Percentiles rank a stretch among this genome's conserved stretches.
These are phyloP conservation scores for Halictus quadricinctus DNA, from an alignment of 2,888 invertebrate genomes.

Conservation along the genomic window DNA sequence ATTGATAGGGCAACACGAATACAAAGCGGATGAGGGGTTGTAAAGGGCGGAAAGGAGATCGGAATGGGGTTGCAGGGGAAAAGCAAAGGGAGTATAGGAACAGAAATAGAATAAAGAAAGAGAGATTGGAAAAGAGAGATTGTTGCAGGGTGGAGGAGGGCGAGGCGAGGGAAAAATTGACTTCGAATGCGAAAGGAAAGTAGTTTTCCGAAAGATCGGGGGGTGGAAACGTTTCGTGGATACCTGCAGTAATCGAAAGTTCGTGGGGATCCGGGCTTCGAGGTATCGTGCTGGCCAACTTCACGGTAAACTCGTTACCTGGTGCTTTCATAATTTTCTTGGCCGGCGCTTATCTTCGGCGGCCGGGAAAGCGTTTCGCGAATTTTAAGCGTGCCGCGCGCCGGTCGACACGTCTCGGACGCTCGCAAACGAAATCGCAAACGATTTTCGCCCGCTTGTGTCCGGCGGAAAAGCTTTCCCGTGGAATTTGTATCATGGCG, in stretches of 20 bases:
- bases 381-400: background rate
- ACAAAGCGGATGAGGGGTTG: background rate
- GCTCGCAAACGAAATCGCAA: background rate
- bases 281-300: constrained; percentile 17
- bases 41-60: background rate
- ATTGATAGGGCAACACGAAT: background rate
- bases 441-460: background rate
- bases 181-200: constrained; percentile 2
- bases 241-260: background rate
- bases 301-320: constrained; percentile 20
- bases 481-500: background rate
- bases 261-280: background rate
- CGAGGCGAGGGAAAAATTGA: background rate
- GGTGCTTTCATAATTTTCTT: constrained; percentile 30
- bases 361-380: background rate
- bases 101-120: background rate
- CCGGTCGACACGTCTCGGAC: background rate
- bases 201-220: background rate
- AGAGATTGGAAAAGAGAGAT: background rate
- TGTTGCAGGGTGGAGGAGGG: background rate
- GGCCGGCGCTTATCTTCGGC: constrained; percentile 25
- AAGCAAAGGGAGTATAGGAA: background rate
- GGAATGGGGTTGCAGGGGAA: background rate
- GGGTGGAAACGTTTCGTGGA: background rate
- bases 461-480: background rate